A percentile compares a stretch with the other conserved stretches of the same genome.
phyloP scores from a whole-genome alignment of 1,140 invertebrate species.

The Limonius californicus region DNA sequence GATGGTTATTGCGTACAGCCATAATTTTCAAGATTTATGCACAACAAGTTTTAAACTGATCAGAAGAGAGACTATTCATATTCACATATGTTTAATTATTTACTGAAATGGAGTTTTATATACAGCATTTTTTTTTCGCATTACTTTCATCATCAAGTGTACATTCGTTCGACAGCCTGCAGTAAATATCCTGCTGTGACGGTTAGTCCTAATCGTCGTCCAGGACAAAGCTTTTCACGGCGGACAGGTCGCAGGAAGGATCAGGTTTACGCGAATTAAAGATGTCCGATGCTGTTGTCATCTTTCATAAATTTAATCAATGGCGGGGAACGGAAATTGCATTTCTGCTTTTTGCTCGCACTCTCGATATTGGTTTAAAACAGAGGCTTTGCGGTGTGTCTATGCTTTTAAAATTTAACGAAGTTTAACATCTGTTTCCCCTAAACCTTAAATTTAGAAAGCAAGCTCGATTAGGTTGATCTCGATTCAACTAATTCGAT shows the following conservation, averaged over 20 bases:
- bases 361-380: too few species aligned
- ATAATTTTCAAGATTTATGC: too few species aligned
- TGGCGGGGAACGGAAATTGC: conserved; percentile 30
- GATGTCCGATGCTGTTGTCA: conserved; percentile 31
- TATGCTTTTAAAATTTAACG: neutral
- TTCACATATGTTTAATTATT: too few species aligned
- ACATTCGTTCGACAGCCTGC: neutral
- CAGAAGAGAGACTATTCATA: too few species aligned
- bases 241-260: conserved; percentile 10
- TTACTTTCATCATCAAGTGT: too few species aligned
- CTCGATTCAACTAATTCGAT: too few species aligned
- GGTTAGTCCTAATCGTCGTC: conserved; percentile 15
- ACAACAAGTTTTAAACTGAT: too few species aligned
- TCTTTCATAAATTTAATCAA: conserved; percentile 37
- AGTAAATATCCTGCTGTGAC: conserved; percentile 18
- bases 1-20: too few species aligned
- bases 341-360: conserved; percentile 18
- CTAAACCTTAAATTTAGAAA: too few species aligned
- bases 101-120: too few species aligned
- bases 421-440: conserved; percentile 4
- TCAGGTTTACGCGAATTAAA: conserved; percentile 27
- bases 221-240: conserved; percentile 12
- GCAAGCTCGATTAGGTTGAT: too few species aligned
- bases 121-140: too few species aligned
- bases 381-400: neutral